phyloP scores from a whole-genome alignment of 2,888 invertebrate species.

The Habroteleia sp. region DNA sequence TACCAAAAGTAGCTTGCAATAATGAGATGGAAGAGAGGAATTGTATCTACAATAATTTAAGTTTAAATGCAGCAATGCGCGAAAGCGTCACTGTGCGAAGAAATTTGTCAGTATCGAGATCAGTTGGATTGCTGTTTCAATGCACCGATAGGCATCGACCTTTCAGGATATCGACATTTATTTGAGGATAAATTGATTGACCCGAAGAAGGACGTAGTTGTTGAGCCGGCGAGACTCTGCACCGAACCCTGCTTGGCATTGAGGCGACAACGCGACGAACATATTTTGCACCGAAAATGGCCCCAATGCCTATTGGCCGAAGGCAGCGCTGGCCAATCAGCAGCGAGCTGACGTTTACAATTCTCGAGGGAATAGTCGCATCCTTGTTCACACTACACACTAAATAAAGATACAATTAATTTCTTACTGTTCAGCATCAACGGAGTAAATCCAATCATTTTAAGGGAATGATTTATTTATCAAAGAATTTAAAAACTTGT shows the following conservation, averaged over 20 bases:
- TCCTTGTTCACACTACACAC: constrained; percentile 8
- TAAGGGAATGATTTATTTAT: no score
- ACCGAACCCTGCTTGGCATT: constrained; percentile 11
- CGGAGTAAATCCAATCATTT: no score
- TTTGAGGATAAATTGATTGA: not conserved
- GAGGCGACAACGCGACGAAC: constrained; percentile 17
- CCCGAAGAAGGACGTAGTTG: not conserved
- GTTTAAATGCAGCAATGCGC: no score
- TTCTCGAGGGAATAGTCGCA: constrained; percentile 5
- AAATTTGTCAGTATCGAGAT: no score
- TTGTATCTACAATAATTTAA: no score
- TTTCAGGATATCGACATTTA: no score
- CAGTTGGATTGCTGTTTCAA: no score
- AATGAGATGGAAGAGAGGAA: no score
- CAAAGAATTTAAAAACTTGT: no score
- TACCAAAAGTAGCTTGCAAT: not conserved
- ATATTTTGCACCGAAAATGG: constrained; percentile 19
- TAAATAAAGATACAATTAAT: constrained; percentile 3
- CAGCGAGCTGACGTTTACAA: constrained; percentile 10
- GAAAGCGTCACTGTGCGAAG: no score
- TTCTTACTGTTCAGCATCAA: no score
- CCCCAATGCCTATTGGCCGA: constrained; percentile 12
- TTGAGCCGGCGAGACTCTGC: not conserved
- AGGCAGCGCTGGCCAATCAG: constrained; percentile 22
- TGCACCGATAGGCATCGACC: no score